Evolutionary conservation across 1,140 invertebrate genomes (phyloP).

Genomic region (Drosophila repleta): DNA sequence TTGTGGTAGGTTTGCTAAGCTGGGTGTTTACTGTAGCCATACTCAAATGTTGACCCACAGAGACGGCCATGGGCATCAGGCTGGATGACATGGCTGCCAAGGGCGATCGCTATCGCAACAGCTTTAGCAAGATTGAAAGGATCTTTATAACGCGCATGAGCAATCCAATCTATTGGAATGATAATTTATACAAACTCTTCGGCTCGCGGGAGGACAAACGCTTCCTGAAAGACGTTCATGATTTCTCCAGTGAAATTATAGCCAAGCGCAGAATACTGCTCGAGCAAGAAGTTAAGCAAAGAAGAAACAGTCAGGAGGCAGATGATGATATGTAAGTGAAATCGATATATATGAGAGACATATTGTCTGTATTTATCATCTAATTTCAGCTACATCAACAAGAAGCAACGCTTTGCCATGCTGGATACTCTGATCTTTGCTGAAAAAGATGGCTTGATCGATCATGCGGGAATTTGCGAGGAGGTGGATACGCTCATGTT

Average conservation of each 20-base stretch:
- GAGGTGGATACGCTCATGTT: slow-evolving; percentile 94
- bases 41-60: slow-evolving; percentile 78
- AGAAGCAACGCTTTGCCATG: slow-evolving; percentile 88
- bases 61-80: slow-evolving; percentile 92
- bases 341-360: background rate
- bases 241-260: slow-evolving; percentile 75
- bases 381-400: slow-evolving; percentile 45
- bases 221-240: slow-evolving; percentile 55
- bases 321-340: slow-evolving; percentile 58
- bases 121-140: slow-evolving; percentile 65
- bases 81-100: slow-evolving; percentile 70
- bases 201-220: slow-evolving; percentile 43
- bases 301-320: background rate
- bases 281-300: slow-evolving; percentile 24
- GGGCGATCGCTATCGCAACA: slow-evolving; percentile 68
- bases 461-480: slow-evolving; percentile 89
- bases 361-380: fast-evolving
- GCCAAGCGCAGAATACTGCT: slow-evolving; percentile 60
- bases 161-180: slow-evolving; percentile 61
- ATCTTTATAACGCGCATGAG: slow-evolving; percentile 57
- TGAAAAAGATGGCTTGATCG: slow-evolving; percentile 85
- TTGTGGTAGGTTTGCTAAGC: slow-evolving; percentile 85
- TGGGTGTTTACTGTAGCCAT: background rate
- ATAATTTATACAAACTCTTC: slow-evolving; percentile 60
- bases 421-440: slow-evolving; percentile 90